These are phyloP conservation scores for Drosophila aldrichi DNA, from an alignment of 2,888 invertebrate genomes.

Conservation along the genomic window DNA sequence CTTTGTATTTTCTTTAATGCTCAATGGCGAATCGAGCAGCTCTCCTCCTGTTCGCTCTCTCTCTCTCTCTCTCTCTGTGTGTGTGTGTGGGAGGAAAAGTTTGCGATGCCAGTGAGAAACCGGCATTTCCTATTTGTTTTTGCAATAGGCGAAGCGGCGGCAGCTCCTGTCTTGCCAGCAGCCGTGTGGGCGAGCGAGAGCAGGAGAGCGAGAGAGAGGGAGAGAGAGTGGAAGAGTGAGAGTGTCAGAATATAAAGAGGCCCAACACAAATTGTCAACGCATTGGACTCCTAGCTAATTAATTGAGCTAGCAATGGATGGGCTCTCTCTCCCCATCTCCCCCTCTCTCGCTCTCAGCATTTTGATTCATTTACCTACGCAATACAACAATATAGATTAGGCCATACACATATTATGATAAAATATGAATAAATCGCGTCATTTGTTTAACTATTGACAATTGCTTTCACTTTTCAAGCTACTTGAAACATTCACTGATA, in stretches of 20 bases:
- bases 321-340: conserved; percentile 11
- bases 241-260: conserved; percentile 27
- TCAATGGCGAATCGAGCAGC: conserved; percentile 21
- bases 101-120: conserved; percentile 38
- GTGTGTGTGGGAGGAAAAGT: conserved; percentile 24
- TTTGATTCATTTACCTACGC: conserved; percentile 20
- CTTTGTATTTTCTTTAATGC: conserved; percentile 27
- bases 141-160: conserved; percentile 15
- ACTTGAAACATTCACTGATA: conserved; percentile 28
- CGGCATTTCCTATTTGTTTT: conserved; percentile 64
- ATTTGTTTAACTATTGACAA: conserved; percentile 41
- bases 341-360: conserved; percentile 8
- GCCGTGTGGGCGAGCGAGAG: conserved; percentile 41
- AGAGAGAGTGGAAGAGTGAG: conserved; percentile 1
- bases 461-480: conserved; percentile 36
- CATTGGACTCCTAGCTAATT: conserved; percentile 33
- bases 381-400: conserved; percentile 11
- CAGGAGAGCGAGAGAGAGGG: not conserved
- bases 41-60: conserved; percentile 4
- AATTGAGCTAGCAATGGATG: conserved; percentile 15
- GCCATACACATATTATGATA: conserved; percentile 10
- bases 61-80: conserved; percentile 1
- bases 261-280: conserved; percentile 39
- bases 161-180: conserved; percentile 32
- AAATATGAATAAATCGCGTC: conserved; percentile 23